Evolutionary conservation across 2,797 vertebrate species (phyloP), one percentile per base, ranked within the genome.

Genomic region (Clarias fuscus): DNA sequence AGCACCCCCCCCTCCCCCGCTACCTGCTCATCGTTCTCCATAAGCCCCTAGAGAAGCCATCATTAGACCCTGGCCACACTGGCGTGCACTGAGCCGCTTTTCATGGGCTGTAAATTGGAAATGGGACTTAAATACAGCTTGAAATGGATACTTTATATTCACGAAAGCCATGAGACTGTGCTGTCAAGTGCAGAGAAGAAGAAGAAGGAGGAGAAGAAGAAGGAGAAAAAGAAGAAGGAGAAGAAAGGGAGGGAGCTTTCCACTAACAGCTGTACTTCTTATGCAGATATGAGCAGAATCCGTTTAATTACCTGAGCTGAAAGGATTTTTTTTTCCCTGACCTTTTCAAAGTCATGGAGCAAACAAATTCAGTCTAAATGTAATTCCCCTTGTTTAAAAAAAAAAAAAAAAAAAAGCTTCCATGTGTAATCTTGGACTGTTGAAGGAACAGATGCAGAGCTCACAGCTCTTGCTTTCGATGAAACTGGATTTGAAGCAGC

Each of bases 41-140:
- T 94, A 94, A 95, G 92, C 91, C 93, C 90, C 22, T 82, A 14
- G 92, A 94, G 94, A 93, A 94, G 93, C 93, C 91, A 92, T 93
- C 94, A 94, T 95, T 93, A 94, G 87, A 89, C 91, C 91, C 91
- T 90, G 90, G 91, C 92, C 93, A 93, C 90, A 93, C 92, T 91
- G 88, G 90, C 88, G 90, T 76, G 83, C 92, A 91, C 92, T 92
- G 92, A 93, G 93, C 93, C 90, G 87, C 91, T 88, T 91, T 92
- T 95, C 92, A 92, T 94, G 93, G 92, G 92, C 92, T 91, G 91
- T 92, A 95, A 94, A 95, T 95, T 95, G 92, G 93, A 94, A 94
- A 94, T 93, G 93, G 91, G 92, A 94, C 95, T 95, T 94, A 94
- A 94, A 95, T 94, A 93, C 92, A 88, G 91, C 92, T 93, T 91